Evolutionary conservation across 1,140 invertebrate genomes (phyloP).

Genomic region (Charaxes varanes): DNA sequence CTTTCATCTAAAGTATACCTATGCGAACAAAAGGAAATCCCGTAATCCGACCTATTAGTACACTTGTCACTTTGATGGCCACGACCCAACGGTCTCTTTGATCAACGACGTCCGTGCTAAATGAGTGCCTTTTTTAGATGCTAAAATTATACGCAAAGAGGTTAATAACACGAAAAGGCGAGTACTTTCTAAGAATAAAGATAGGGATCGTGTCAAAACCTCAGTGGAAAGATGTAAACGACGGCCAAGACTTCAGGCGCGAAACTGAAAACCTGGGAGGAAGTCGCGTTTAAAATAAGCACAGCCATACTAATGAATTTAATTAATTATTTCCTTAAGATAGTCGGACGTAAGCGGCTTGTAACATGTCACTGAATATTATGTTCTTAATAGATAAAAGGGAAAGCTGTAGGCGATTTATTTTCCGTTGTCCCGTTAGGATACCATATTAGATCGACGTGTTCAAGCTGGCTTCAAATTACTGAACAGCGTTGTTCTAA

Average conservation of each 20-base stretch:
- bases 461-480: conserved; percentile 1
- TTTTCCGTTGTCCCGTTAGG: conserved; percentile 8
- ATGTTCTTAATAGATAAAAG: conserved; percentile 21
- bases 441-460: conserved; percentile 5
- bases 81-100: conserved; percentile 43
- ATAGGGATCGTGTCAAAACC: conserved; percentile 46
- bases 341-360: conserved; percentile 13
- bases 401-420: conserved; percentile 13
- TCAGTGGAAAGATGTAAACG: conserved; percentile 16
- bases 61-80: conserved; percentile 44
- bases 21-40: conserved; percentile 22
- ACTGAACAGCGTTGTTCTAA: background rate
- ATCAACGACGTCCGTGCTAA: conserved; percentile 47
- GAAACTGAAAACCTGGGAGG: conserved; percentile 42
- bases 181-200: conserved; percentile 47
- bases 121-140: conserved; percentile 46
- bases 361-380: conserved; percentile 18
- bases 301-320: conserved; percentile 27
- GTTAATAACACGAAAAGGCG: conserved; percentile 50
- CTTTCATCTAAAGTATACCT: too few species aligned
- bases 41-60: conserved; percentile 59
- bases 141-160: conserved; percentile 52
- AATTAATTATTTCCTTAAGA: conserved; percentile 25
- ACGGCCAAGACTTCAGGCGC: conserved; percentile 14
- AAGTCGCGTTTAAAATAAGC: conserved; percentile 43